Conservation (phyloP, 2,113 vertebrate genomes). For the Mormyrus iriodes region DNA sequence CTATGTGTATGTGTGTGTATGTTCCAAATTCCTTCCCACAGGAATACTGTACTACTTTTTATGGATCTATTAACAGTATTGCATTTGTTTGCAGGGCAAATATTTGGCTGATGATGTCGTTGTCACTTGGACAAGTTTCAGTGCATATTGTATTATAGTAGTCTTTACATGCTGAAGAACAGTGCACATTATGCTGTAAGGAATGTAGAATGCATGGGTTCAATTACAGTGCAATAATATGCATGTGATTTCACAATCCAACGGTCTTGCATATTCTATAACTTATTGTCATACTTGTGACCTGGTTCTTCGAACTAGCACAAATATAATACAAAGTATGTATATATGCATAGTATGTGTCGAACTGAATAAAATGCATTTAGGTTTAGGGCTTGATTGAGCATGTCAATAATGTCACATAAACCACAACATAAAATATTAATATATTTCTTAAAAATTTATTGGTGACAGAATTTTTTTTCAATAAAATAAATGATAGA, state of each 20-base stretch:
- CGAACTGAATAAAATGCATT: too few species aligned
- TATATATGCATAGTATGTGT: background rate
- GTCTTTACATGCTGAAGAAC: background rate
- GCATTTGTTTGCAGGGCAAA: background rate
- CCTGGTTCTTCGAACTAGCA: background rate
- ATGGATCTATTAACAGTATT: background rate
- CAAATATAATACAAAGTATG: background rate
- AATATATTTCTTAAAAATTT: background rate
- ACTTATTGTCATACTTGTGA: background rate
- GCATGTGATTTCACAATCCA: background rate
- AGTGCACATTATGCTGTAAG: background rate
- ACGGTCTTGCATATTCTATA: background rate
- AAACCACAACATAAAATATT: background rate
- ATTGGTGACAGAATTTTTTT: background rate
- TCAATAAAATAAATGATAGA: background rate
- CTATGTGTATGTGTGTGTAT: too few species aligned
- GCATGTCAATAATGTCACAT: background rate
- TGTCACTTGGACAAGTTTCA: background rate
- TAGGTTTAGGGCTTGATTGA: background rate
- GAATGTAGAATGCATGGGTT: background rate
- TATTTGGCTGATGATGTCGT: background rate
- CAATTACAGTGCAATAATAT: background rate
- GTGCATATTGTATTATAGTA: background rate
- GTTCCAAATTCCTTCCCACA: background rate
- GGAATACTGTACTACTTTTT: background rate